Base-by-base conservation (phyloP, 1,140 invertebrate genomes). In the Sminthurinus signatus region DNA sequence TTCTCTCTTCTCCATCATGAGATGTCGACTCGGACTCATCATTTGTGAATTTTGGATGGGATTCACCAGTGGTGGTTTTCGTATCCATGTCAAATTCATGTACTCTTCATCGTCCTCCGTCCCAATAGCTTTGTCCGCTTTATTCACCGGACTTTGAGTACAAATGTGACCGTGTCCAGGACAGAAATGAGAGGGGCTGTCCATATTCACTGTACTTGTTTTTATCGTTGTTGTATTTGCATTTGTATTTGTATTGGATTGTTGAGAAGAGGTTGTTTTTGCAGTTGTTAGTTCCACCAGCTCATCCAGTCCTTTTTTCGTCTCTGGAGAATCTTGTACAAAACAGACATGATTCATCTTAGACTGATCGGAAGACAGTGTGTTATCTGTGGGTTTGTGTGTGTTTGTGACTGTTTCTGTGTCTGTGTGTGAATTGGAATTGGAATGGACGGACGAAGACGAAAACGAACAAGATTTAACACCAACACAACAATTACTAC, bases 1-100 rank as follows among this genome's bases (percentile, higher is more conserved):
- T 54, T 68, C 62, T 10, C 69, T 60, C 28, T 64, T 31, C 21
- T 69, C 63, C 15, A 64, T 64, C 48, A 65, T 48, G 5, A 69
- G 32, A 14, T 5, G 52, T 1, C 68, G 39, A 32, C 59, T 42
- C 1, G 67, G 43, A n/a, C 59, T 65, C 23, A 59, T 43, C 15
- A 36, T 36, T 10, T 44, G 23, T 27, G 8, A 14, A 27, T 28
- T 10, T 17, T 14, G 8, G n/a, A n/a, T n/a, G n/a, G n/a, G n/a
- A n/a, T n/a, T n/a, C n/a, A n/a, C n/a, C n/a, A n/a, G n/a, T 36
- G 56, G 27, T 46, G 44, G 27, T 28, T 58, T 46, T 25, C 21
- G 27, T 19, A 62, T 23, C 39, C 27, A 65, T 43, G 52, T n/a
- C 1, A 60, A 23, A 29, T 43, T 28, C 28, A 62, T 17, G 39